A percentile compares a stretch with the other conserved stretches of the same genome.
phyloP scores from a whole-genome alignment of 2,113 vertebrate species.

The Cebus imitator region DNA sequence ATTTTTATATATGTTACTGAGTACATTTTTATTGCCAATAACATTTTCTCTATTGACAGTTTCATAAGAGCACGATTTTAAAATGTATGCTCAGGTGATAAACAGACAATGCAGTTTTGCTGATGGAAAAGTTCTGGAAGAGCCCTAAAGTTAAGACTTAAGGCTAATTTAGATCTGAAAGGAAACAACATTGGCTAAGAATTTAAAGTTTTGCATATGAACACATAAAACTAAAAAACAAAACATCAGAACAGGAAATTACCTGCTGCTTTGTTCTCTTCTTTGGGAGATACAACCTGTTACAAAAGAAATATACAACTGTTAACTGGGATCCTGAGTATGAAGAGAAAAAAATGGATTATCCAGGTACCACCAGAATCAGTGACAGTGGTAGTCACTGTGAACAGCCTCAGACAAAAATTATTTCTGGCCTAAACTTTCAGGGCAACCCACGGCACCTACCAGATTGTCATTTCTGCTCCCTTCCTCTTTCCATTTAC shows the following conservation, averaged over 20 bases:
- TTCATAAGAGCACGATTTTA: not conserved
- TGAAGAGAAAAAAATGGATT: not conserved
- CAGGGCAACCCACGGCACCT: not conserved
- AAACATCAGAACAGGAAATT: conserved; percentile 54
- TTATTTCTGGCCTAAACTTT: rapidly evolving
- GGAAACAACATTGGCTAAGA: not conserved
- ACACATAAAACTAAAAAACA: not conserved
- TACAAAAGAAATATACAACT: not conserved
- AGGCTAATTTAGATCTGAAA: not conserved
- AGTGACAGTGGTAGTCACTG: too few species aligned
- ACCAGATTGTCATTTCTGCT: not conserved
- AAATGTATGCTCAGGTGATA: rapidly evolving
- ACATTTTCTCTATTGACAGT: not conserved
- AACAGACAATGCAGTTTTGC: not conserved
- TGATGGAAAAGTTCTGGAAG: not conserved
- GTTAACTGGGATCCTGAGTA: not conserved
- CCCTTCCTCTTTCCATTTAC: too few species aligned
- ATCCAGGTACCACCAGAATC: not conserved
- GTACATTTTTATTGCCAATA: not conserved
- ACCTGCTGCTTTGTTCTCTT: conserved; percentile 95
- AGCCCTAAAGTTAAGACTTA: not conserved
- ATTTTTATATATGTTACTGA: not conserved
- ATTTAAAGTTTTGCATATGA: not conserved
- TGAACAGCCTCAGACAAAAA: not conserved
- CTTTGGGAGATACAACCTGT: conserved; percentile 94